Evolutionary conservation across 2,113 vertebrate genomes (phyloP).

Genomic region (Motacilla alba): DNA sequence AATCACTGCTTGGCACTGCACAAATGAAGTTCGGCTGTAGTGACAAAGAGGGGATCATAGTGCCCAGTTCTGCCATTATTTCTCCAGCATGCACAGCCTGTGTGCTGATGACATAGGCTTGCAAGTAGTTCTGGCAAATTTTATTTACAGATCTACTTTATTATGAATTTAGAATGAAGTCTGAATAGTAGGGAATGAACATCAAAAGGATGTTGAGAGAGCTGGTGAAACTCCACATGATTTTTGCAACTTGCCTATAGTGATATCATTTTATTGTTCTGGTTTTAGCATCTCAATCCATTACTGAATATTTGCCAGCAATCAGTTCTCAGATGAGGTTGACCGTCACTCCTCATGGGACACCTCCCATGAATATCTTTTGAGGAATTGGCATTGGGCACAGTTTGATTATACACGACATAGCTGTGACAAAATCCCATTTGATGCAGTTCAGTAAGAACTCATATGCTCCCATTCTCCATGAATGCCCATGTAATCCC

Average conservation of each 20-base stretch:
- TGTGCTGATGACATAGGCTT: not conserved
- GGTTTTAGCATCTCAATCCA: not conserved
- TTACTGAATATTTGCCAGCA: not conserved
- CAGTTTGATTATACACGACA: not conserved
- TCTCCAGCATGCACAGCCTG: not conserved
- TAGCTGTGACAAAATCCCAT: not conserved
- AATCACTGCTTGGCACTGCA: not conserved
- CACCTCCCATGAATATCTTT: not conserved
- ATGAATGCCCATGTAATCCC: not conserved
- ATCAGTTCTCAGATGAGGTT: not conserved
- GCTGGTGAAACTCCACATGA: not conserved
- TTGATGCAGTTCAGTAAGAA: not conserved
- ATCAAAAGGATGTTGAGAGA: not conserved
- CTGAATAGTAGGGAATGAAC: not conserved
- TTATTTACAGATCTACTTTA: not conserved
- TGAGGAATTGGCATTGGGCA: not conserved
- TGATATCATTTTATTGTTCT: not conserved
- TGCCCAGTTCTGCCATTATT: not conserved
- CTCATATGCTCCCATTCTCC: not conserved
- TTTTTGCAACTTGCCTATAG: not conserved
- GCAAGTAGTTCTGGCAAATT: not conserved
- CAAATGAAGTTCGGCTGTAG: not conserved
- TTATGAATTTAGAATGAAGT: not conserved
- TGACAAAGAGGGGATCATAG: not conserved
- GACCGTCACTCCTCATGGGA: not conserved